phyloP scores from a whole-genome alignment of 1,140 invertebrate species.

The Drosophila subobscura region DNA sequence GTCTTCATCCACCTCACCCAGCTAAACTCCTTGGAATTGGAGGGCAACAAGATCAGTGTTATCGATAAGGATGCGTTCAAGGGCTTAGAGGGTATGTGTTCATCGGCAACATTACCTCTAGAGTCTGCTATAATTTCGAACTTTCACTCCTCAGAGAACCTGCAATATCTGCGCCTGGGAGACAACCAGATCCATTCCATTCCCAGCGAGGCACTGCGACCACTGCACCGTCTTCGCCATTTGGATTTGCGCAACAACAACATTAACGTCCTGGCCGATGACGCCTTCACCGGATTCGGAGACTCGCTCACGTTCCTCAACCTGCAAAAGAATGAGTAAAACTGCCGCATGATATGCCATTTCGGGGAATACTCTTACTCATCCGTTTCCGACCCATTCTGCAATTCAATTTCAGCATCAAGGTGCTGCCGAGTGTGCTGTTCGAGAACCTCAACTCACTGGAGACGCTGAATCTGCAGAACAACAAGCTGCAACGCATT shows the following conservation, averaged over 20 bases:
- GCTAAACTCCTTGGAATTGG: slow-evolving; percentile 93
- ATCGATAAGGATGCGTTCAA: slow-evolving; percentile 93
- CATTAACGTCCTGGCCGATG: slow-evolving; percentile 91
- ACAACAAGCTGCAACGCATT: slow-evolving; percentile 92
- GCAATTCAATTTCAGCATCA: slow-evolving; percentile 86
- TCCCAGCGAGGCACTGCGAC: slow-evolving; percentile 91
- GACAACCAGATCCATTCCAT: slow-evolving; percentile 93
- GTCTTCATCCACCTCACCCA: slow-evolving; percentile 91
- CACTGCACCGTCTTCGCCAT: slow-evolving; percentile 92
- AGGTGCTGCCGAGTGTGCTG: slow-evolving; percentile 89
- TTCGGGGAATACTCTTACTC: neutral
- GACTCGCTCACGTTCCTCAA: slow-evolving; percentile 95
- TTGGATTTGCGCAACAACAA: slow-evolving; percentile 94
- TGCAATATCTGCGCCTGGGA: slow-evolving; percentile 93
- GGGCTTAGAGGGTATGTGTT: slow-evolving; percentile 90
- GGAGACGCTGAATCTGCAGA: slow-evolving; percentile 93
- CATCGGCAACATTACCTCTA: neutral
- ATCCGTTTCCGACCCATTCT: slow-evolving; percentile 6
- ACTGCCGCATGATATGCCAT: slow-evolving; percentile 40
- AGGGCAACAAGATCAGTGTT: slow-evolving; percentile 91
- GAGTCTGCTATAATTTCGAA: neutral
- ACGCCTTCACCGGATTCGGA: slow-evolving; percentile 95
- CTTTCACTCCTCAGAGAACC: slow-evolving; percentile 86
- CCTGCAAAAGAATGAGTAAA: slow-evolving; percentile 95
- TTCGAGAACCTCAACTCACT: slow-evolving; percentile 95